Base-by-base conservation (phyloP, 2,888 invertebrate genomes). In the Lingula anatina region DNA sequence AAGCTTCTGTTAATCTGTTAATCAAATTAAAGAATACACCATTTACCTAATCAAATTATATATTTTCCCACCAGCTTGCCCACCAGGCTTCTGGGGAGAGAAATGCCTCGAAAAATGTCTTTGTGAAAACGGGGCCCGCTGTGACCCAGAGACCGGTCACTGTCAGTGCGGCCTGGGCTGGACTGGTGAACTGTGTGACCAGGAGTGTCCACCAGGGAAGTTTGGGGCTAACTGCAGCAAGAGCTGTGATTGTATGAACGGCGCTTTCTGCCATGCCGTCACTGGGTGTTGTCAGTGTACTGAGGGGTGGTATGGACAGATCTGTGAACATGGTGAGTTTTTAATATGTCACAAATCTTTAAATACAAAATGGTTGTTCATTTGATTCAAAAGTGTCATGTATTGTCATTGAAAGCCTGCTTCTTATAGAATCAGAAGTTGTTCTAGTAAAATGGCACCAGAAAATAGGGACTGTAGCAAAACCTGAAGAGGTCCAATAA, bases 111-210 rank as follows among this genome's bases (percentile, higher is more conserved):
- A 12, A 12, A 15, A 31, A 9, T 31, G 31, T 31, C 31, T 12
- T 12, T 31, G 31, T 70, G 85, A 85, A 67, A 87, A 93, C 71
- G 89, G 88, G 7, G 91, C 88, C 0, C 87, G 89, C 62, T 95
- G 95, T 70, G 88, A 94, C 76, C 90, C 91, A 58, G 85, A 89
- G 21, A 88, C 87, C 38, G 96, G 95, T 80, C 63, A 63, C 24
- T 81, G 80, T 57, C 59, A 60, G 26, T 79, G 78, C 57, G 59
- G 64, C 21, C 61, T 75, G 2, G 79, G 79, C 2, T 79, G 75
- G 76, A 67, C 69, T 42, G 78, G 78, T 0, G 56, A 57, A 25
- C 65, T 65, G 45, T 79, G 79, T 61, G 68, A 73, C 44, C 59
- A 68, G 50, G 59, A 68, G n/a, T 71, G 71, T 46, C 63, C 64